These are phyloP conservation scores for Drosophila engyochracea DNA, from an alignment of 2,888 invertebrate species.

Conservation along the genomic window DNA sequence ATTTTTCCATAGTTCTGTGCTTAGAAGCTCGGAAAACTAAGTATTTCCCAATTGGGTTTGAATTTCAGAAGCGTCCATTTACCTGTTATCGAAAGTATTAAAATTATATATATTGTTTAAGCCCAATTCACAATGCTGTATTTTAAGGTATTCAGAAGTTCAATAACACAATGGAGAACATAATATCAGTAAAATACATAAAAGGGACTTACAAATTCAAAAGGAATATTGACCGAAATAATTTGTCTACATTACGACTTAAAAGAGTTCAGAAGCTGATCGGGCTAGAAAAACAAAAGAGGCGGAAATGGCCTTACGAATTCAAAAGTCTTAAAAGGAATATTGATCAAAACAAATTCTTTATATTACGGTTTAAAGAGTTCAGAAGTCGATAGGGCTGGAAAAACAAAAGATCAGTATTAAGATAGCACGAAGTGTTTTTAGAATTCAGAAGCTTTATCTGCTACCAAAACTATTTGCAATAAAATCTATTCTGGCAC, in stretches of 20 bases:
- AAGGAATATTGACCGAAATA: not conserved
- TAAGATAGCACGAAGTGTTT: constrained; percentile 17
- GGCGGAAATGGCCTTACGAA: not conserved
- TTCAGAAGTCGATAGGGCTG: not conserved
- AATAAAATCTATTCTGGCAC: constrained; percentile 62
- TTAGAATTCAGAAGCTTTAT: constrained; percentile 64
- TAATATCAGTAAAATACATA: not conserved
- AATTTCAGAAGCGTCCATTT: not conserved
- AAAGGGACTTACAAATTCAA: not conserved
- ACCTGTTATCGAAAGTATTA: not conserved
- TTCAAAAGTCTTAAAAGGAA: not conserved
- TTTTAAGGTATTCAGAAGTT: not conserved
- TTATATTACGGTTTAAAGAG: not conserved
- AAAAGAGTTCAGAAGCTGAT: not conserved
- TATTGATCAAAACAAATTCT: not conserved
- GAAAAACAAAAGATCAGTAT: constrained; percentile 5
- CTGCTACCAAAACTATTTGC: constrained; percentile 69
- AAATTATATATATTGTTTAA: not conserved
- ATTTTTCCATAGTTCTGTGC: not conserved
- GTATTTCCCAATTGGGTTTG: not conserved
- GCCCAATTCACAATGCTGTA: not conserved
- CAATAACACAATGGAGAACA: not conserved
- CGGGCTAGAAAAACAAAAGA: not conserved
- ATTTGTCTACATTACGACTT: not conserved
- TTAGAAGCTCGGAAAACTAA: not conserved